phyloP scores from a whole-genome alignment of 92 coral and sea anemone species.

The Pocillopora meandrina region DNA sequence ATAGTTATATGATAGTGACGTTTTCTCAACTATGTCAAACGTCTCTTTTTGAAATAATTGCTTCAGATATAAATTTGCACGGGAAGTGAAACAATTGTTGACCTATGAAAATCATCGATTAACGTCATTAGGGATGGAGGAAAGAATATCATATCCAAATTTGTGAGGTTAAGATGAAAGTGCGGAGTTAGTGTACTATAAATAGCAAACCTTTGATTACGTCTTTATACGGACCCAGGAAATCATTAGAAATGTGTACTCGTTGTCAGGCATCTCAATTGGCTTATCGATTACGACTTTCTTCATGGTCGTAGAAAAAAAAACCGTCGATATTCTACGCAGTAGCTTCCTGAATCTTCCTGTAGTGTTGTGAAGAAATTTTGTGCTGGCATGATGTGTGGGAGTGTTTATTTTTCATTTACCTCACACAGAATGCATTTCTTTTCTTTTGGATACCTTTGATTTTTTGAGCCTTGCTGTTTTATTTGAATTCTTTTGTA shows the following conservation, averaged over 20 bases:
- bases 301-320: neutral
- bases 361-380: neutral
- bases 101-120: neutral
- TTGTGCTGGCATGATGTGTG: neutral
- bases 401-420: neutral
- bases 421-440: neutral
- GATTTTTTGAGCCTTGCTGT: neutral
- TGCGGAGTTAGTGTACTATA: conserved; percentile 7
- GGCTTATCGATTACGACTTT: neutral
- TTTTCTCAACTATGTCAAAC: neutral
- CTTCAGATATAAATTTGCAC: neutral
- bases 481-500: neutral
- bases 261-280: neutral
- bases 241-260: conserved; percentile 1
- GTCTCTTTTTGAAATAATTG: neutral
- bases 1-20: neutral
- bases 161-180: neutral
- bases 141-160: neutral
- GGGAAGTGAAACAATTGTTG: neutral
- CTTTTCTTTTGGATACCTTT: neutral
- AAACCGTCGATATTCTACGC: neutral
- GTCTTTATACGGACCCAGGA: conserved; percentile 3
- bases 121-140: conserved; percentile 15
- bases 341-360: no score
- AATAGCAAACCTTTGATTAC: conserved; percentile 8